Evolutionary conservation across 2,888 invertebrate genomes (phyloP).

Genomic region (Ephialtes manifestator): DNA sequence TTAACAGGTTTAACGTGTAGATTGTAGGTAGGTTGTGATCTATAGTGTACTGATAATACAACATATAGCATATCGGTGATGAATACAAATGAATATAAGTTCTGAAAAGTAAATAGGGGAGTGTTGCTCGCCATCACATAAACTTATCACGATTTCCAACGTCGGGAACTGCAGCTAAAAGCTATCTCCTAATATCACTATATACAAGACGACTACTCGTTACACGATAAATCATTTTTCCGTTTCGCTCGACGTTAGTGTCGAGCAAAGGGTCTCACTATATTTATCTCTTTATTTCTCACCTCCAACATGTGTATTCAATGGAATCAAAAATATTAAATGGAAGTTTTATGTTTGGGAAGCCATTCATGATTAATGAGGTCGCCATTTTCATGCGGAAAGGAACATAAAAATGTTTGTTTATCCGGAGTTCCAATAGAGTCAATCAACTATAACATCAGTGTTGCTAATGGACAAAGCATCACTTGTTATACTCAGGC

Average conservation of each 20-base stretch:
- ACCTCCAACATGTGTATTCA: constrained; percentile 50
- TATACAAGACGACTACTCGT: constrained; percentile 65
- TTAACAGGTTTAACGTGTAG: constrained; percentile 39
- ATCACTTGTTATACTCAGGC: neutral
- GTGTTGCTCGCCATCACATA: constrained; percentile 67
- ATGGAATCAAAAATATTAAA: constrained; percentile 68
- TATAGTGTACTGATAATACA: constrained; percentile 37
- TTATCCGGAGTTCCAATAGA: constrained; percentile 16
- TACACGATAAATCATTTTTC: constrained; percentile 47
- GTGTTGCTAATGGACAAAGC: constrained; percentile 17
- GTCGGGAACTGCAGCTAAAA: constrained; percentile 46
- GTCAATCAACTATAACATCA: constrained; percentile 23
- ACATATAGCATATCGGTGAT: constrained; percentile 53
- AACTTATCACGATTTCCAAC: constrained; percentile 67
- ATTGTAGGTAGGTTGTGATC: constrained; percentile 45
- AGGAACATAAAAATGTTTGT: constrained; percentile 57
- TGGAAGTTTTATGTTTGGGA: constrained; percentile 68
- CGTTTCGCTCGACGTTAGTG: constrained; percentile 22
- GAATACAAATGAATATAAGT: constrained; percentile 64
- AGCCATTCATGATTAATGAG: constrained; percentile 49
- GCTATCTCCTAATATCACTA: constrained; percentile 69
- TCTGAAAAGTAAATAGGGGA: constrained; percentile 63
- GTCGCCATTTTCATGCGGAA: constrained; percentile 43
- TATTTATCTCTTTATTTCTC: constrained; percentile 33
- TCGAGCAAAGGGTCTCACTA: constrained; percentile 15